These are phyloP conservation scores for Seira sanloemensis DNA, from an alignment of 2,888 invertebrate species.

Conservation along the genomic window DNA sequence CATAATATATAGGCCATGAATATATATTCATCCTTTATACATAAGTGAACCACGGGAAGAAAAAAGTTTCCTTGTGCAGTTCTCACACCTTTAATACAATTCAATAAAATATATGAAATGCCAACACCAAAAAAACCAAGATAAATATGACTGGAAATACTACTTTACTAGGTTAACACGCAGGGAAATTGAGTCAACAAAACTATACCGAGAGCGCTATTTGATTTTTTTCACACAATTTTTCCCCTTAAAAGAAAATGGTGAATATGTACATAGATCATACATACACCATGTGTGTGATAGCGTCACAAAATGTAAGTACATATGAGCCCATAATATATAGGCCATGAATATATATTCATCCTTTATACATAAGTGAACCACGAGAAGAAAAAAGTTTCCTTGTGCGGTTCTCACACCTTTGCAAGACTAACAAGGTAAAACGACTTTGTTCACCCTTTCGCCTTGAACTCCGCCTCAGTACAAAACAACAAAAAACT, in stretches of 20 bases:
- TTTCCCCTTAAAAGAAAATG: too few species aligned
- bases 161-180: too few species aligned
- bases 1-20: background rate
- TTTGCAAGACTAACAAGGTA: background rate
- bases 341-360: background rate
- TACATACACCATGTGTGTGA: too few species aligned
- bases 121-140: slow-evolving; percentile 1
- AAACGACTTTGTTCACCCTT: background rate
- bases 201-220: background rate
- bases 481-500: background rate
- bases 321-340: background rate
- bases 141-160: background rate
- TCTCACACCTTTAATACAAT: background rate
- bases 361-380: too few species aligned
- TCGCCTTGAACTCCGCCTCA: background rate
- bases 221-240: background rate
- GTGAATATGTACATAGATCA: too few species aligned
- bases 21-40: background rate
- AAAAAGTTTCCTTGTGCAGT: background rate
- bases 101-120: slow-evolving; percentile 8
- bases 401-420: background rate
- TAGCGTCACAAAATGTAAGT: background rate
- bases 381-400: background rate
- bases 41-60: too few species aligned
- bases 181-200: slow-evolving; percentile 7